Percentiles rank a stretch among this genome's conserved stretches.
Evolutionary conservation across 2,888 invertebrate species (phyloP).

Genomic region (Cheiracanthium punctorium): DNA sequence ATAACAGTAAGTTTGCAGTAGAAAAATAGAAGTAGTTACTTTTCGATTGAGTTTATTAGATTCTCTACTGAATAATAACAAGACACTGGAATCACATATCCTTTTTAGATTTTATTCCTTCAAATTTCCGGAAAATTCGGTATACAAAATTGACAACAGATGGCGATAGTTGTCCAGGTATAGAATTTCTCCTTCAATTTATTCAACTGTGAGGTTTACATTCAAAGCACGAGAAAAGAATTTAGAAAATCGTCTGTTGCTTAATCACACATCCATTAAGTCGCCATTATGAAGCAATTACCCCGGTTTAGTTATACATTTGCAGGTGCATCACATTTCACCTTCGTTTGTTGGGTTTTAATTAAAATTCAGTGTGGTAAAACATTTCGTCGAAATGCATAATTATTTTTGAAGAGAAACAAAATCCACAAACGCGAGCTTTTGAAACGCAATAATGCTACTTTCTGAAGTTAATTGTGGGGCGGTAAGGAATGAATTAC

Average conservation of each 20-base stretch:
- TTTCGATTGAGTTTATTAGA: no score
- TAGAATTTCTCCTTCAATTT: no score
- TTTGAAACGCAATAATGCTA: background rate
- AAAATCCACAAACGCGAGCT: background rate
- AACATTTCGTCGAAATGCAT: background rate
- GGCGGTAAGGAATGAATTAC: no score
- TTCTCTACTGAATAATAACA: no score
- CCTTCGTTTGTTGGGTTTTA: background rate
- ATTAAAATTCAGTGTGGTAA: background rate
- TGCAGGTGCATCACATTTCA: background rate
- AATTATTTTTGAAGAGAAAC: background rate
- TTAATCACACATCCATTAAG: slow-evolving; percentile 10
- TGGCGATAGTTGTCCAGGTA: background rate
- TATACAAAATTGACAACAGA: slow-evolving; percentile 1
- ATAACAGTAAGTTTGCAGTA: no score
- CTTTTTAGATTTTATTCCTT: no score
- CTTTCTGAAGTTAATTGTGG: no score
- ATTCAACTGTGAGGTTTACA: no score
- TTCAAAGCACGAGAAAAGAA: background rate
- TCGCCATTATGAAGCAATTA: background rate
- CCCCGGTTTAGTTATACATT: background rate
- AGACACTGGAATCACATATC: no score
- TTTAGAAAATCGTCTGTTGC: background rate
- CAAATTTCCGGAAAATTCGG: no score
- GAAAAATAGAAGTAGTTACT: no score